Evolutionary conservation across 2,888 invertebrate genomes (phyloP), one percentile per base, ranked within the genome.

Genomic region (Thereva nobilitata): DNA sequence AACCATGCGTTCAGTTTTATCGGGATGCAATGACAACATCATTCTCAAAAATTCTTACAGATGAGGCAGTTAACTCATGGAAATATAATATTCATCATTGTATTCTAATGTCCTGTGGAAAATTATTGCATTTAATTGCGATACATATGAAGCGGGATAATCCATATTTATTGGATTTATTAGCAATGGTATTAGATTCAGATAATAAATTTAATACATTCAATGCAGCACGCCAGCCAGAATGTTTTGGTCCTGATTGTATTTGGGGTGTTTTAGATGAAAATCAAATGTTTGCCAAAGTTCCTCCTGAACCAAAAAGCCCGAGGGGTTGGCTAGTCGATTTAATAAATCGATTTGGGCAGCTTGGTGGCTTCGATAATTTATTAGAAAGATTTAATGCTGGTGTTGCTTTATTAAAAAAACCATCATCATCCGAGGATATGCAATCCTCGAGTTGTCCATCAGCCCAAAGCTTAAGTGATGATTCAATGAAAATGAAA

Each of bases 61-160:
- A 97, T 82, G 97, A 97, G 82, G 97, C 97, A 64, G 97, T 97
- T 61, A 93, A 93, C 76, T 95, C 95, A 76, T 97, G 97, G 97
- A 97, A 97, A 82, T 88, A 89, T 76, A 97, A 97, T 81, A 97
- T 97, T 78, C 97, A 97, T 81, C 91, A 90, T 79, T 96, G 95
- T 83, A 97, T 97, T 74, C 87, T 94, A 76, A 90, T 92, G 76
- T 97, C 97, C 79, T 95, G 96, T 78, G 90, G 93, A 79, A 91
- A 93, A 79, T 86, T 97, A 74, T 89, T 97, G 71, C 94, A 95
- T 83, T 84, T 97, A 73, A 94, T 95, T 84, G 95, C 95, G 72
- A 86, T 93, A 75, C 97, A 97, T 82, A 85, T 97, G 79, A 85
- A 86, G 66, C 88, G 90, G 73, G 95, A 97, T 82, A 95, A 95